Base-by-base conservation (phyloP, 2,888 invertebrate genomes). In the Polydrusus cervinus region DNA sequence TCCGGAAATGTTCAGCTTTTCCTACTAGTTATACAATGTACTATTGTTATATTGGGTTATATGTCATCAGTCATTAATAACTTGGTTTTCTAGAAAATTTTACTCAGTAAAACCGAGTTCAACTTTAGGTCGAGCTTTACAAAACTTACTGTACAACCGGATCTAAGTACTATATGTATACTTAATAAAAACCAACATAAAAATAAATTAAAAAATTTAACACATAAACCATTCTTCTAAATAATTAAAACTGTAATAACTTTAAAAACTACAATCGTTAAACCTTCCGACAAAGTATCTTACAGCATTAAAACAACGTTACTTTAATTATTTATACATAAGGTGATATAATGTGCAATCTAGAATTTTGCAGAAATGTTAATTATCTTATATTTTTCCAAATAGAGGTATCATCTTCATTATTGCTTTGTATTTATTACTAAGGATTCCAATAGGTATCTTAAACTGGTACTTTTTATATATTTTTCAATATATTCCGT, bases 311-410 rank as follows among this genome's bases (percentile, higher is more conserved):
- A 79, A 78, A 73, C 74, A 81, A 80, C 81, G 82, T 78, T 82
- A 81, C 78, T 79, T 81, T 82, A 83, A 84, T 84, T 81, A 80
- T 82, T 78, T 80, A 81, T 82, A 79, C 77, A 81, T 80, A 82
- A 80, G 82, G 84, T 78, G 80, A 82, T 80, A 82, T 81, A 80
- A 81, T 80, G 82, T 81, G 82, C 82, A 81, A 83, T 84, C 81
- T 81, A 83, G 83, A 81, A 83, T 83, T 83, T 82, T 80, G 76
- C 82, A 81, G 78, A 80, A 78, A 77, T 79, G 83, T 82, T 82
- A 76, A 76, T 69, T 65, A 45, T 65, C 72, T 76, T 30, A 70
- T 74, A 74, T 69, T 49, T 65, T 14, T 47, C 74, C 74, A 74
- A 74, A 74, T 70, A 70, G 9, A 74, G 74, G 25, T 20, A 16